These are phyloP conservation scores for Scarus forsteni DNA, from an alignment of 2,797 vertebrate species.

Conservation along the genomic window DNA sequence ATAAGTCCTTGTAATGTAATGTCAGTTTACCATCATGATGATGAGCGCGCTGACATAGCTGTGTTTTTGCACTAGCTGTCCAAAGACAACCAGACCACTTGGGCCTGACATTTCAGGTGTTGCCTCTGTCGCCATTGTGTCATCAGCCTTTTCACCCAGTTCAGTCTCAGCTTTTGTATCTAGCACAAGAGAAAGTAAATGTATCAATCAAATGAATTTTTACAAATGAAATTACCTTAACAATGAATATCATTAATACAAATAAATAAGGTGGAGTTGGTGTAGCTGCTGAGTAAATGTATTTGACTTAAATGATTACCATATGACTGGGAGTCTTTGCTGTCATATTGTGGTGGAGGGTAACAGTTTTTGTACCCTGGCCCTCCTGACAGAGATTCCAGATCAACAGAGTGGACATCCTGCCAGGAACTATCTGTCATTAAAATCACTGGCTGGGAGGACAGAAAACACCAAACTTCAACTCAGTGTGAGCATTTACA, in stretches of 20 bases:
- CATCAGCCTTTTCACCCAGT: conserved; percentile 26
- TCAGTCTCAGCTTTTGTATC: conserved; percentile 45
- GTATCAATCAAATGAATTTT: neutral
- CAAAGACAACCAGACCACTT: conserved; percentile 77
- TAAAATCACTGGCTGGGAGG: conserved; percentile 68
- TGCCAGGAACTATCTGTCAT: conserved; percentile 62
- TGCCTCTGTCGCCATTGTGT: conserved; percentile 42
- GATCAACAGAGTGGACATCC: conserved; percentile 51
- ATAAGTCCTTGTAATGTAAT: neutral
- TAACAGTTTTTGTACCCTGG: conserved; percentile 69
- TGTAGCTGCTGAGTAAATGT: conserved; percentile 3
- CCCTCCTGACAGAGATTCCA: conserved; percentile 63
- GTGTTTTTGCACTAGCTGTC: conserved; percentile 84
- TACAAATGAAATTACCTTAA: too few species aligned
- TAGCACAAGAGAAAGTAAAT: conserved; percentile 1
- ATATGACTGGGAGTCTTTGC: conserved; percentile 39
- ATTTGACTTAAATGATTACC: conserved; percentile 50
- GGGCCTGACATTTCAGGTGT: conserved; percentile 53
- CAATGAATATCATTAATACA: neutral
- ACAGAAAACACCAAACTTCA: neutral
- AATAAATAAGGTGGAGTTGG: neutral
- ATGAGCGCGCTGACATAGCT: conserved; percentile 87
- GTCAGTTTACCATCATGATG: conserved; percentile 84
- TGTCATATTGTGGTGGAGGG: conserved; percentile 53
- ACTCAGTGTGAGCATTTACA: neutral